phyloP scores from a whole-genome alignment of 2,113 vertebrate species.

The Percopsis transmontana region DNA sequence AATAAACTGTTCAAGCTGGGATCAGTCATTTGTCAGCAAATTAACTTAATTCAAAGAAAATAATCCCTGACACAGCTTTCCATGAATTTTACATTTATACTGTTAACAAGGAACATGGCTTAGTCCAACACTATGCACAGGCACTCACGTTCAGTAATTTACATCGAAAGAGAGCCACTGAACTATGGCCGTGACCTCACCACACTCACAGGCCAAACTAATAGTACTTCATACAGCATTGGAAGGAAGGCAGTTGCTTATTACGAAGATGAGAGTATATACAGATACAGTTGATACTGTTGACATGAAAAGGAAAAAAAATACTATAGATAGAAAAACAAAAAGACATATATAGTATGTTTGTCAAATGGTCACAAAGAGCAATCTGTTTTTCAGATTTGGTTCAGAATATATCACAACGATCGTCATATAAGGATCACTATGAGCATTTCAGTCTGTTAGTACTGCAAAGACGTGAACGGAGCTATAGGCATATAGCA shows the following conservation, averaged over 20 bases:
- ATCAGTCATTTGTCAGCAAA: conserved; percentile 18
- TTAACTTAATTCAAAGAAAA: conserved; percentile 39
- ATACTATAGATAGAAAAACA: no score
- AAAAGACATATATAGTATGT: no score
- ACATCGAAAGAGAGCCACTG: conserved; percentile 21
- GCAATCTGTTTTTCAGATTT: no score
- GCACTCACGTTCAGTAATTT: conserved; percentile 25
- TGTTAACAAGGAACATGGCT: conserved; percentile 23
- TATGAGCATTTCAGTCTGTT: no score
- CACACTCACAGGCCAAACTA: neutral
- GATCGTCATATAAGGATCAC: no score
- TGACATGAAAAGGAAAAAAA: no score
- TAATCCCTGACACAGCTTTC: conserved; percentile 32
- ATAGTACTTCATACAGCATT: neutral
- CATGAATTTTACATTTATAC: conserved; percentile 45
- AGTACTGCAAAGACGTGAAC: conserved; percentile 4
- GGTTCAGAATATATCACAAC: no score
- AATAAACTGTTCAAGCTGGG: conserved; percentile 16
- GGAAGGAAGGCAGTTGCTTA: neutral
- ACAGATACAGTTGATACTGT: neutral
- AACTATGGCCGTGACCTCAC: conserved; percentile 6
- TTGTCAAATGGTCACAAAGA: no score
- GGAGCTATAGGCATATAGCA: conserved; percentile 12
- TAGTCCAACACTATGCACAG: conserved; percentile 27
- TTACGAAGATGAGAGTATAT: neutral